phyloP scores from a whole-genome alignment of 2,797 vertebrate species.

The Sorex maritimensis region DNA sequence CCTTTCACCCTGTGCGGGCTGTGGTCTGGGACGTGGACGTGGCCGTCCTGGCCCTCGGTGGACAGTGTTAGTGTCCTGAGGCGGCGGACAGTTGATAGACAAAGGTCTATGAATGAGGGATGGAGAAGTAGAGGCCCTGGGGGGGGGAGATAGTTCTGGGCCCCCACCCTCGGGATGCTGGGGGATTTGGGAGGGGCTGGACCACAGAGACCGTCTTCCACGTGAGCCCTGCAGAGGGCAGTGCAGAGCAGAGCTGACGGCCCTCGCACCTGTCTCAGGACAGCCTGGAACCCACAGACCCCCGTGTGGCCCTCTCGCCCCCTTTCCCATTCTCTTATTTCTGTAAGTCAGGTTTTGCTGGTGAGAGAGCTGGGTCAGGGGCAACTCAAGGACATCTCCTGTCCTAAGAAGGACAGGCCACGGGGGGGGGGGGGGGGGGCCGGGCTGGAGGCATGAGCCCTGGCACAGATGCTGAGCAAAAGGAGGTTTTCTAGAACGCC shows the following conservation, averaged over 20 bases:
- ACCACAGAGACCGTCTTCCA: no score
- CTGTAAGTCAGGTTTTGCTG: not conserved
- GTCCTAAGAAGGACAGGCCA: not conserved
- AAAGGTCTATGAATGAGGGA: not conserved
- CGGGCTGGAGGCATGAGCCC: not conserved
- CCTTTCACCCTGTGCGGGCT: not conserved
- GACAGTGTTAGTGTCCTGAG: not conserved
- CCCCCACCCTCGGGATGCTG: not conserved
- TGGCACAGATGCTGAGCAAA: not conserved
- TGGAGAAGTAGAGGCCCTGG: not conserved
- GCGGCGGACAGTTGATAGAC: not conserved
- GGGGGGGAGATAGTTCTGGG: not conserved
- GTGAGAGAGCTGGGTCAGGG: not conserved
- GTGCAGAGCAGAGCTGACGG: no score
- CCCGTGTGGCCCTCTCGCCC: not conserved
- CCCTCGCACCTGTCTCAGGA: not conserved
- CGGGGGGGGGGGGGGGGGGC: not conserved
- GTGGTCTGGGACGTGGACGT: not conserved
- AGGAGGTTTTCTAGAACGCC: constrained; percentile 54
- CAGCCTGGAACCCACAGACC: not conserved
- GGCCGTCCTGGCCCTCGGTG: not conserved
- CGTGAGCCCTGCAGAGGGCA: not conserved
- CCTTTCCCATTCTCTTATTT: constrained; percentile 6
- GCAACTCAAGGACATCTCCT: constrained; percentile 34
- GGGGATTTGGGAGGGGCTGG: not conserved